Percentiles rank a stretch among this genome's conserved stretches.
Evolutionary conservation across 1,140 invertebrate species (phyloP).

Genomic region (Protaetia brevitarsis): DNA sequence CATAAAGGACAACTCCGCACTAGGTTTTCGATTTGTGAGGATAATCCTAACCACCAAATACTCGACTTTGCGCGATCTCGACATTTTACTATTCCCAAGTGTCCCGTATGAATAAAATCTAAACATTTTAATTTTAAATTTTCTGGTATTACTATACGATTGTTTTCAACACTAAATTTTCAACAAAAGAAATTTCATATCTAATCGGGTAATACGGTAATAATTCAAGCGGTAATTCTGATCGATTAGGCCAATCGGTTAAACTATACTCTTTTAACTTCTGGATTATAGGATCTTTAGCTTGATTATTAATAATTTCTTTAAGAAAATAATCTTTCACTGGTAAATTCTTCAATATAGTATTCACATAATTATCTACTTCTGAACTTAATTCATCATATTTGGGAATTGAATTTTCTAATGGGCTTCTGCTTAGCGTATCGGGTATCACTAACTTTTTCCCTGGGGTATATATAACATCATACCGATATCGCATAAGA

Average conservation of each 20-base stretch:
- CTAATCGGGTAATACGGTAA: conserved; percentile 29
- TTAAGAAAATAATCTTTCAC: conserved; percentile 28
- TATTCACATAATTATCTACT: not conserved
- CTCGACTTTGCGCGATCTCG: conserved; percentile 26
- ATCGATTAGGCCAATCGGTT: conserved; percentile 30
- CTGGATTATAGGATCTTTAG: conserved; percentile 27
- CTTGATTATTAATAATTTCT: conserved; percentile 31
- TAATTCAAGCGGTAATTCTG: conserved; percentile 5
- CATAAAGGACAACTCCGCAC: conserved; percentile 36
- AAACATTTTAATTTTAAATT: conserved; percentile 32
- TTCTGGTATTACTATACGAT: conserved; percentile 34
- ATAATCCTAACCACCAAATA: conserved; percentile 37
- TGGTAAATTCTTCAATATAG: conserved; percentile 3
- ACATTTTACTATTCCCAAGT: conserved; percentile 35
- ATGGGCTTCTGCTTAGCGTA: conserved; percentile 36
- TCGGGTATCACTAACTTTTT: conserved; percentile 43
- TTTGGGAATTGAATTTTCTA: not conserved
- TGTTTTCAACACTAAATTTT: conserved; percentile 31
- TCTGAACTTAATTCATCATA: conserved; percentile 23
- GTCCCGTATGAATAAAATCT: conserved; percentile 34
- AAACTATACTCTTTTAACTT: conserved; percentile 28
- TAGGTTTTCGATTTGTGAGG: conserved; percentile 32
- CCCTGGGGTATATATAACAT: conserved; percentile 40
- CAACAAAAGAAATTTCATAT: conserved; percentile 27
- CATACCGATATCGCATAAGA: conserved; percentile 44